Evolutionary conservation across 2,113 vertebrate species (phyloP).

Genomic region (Colinus virginianus): DNA sequence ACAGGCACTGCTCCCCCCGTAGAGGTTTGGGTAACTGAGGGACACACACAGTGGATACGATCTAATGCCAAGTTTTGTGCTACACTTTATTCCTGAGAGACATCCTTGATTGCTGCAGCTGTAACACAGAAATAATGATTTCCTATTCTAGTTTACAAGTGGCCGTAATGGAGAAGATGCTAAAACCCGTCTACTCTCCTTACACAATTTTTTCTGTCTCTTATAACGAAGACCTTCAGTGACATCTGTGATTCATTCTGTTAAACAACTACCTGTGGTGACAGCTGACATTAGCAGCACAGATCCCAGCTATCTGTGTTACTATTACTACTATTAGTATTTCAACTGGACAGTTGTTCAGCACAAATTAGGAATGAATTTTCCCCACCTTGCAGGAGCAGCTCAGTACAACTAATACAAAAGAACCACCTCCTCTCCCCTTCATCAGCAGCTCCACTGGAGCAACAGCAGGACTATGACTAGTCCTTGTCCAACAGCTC

Average conservation of each 20-base stretch:
- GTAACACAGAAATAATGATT: not conserved
- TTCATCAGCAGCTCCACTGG: not conserved
- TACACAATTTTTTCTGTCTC: not conserved
- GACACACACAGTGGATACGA: accelerated
- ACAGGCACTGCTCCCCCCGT: not conserved
- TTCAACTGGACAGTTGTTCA: not conserved
- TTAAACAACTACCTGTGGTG: not conserved
- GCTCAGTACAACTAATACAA: not conserved
- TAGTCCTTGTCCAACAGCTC: not conserved
- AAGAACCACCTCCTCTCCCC: not conserved
- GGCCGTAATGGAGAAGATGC: not conserved
- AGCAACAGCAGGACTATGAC: not conserved
- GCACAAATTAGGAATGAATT: not conserved
- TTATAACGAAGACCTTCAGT: not conserved
- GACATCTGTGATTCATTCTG: not conserved
- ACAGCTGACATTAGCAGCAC: not conserved
- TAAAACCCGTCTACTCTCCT: not conserved
- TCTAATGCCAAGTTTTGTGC: not conserved
- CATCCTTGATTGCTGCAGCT: accelerated
- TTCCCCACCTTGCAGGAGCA: not conserved
- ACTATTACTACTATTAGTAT: not conserved
- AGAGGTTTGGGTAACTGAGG: not conserved
- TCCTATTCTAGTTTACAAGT: not conserved
- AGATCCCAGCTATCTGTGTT: not conserved
- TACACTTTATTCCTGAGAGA: not conserved